phyloP scores from a whole-genome alignment of 2,113 vertebrate species.

The Tinamus guttatus region DNA sequence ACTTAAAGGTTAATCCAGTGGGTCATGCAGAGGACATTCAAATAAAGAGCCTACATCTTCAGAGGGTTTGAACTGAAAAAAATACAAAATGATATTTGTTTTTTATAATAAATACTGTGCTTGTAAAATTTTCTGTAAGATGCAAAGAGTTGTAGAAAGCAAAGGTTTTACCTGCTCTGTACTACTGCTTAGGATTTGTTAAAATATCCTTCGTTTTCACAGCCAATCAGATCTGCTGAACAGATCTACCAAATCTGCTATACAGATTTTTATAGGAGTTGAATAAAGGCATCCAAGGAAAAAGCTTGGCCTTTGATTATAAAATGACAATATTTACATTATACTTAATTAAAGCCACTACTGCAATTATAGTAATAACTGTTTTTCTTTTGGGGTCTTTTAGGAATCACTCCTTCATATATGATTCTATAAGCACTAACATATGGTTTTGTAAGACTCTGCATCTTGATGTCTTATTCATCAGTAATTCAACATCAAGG shows the following conservation, averaged over 20 bases:
- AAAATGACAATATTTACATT: neutral
- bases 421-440: neutral
- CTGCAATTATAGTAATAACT: neutral
- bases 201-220: neutral
- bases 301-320: neutral
- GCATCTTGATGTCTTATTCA: neutral
- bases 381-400: neutral
- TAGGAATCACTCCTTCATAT: neutral
- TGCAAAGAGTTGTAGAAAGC: neutral
- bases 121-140: neutral
- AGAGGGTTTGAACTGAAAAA: neutral
- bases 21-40: neutral
- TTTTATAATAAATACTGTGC: neutral
- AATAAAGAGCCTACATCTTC: neutral
- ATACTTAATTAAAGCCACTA: neutral
- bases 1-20: neutral
- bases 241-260: neutral
- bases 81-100: neutral
- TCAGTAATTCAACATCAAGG: neutral
- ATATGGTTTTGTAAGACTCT: neutral
- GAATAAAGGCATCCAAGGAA: neutral
- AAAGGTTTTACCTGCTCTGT: neutral
- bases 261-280: neutral
- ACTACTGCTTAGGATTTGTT: neutral
- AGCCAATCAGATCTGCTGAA: neutral